These are phyloP conservation scores for Chironomus striatipennis DNA, from an alignment of 1,140 invertebrate genomes.

Conservation along the genomic window DNA sequence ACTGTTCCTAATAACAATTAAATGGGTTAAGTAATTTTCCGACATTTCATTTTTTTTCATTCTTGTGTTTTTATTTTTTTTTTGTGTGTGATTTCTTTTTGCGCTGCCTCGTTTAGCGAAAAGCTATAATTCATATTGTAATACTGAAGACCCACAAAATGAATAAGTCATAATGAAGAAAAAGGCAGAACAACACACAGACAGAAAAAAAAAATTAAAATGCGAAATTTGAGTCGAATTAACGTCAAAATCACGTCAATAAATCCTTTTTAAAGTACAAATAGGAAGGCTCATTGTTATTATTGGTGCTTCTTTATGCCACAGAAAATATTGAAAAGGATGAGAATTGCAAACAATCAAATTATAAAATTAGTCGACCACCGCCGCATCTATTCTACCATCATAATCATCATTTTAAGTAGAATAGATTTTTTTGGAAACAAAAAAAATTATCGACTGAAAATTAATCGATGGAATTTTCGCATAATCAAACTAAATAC, in stretches of 20 bases:
- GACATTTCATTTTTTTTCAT: background rate
- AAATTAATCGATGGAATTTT: constrained; percentile 11
- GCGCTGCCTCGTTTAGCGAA: no score
- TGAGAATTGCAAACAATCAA: background rate
- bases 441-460: background rate
- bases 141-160: no score
- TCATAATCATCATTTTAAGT: background rate
- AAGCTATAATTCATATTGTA: no score
- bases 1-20: constrained; percentile 16
- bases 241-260: background rate
- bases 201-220: background rate
- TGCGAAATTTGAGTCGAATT: background rate
- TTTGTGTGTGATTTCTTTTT: no score
- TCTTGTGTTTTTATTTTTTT: background rate
- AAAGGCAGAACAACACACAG: background rate
- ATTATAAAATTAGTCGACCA: constrained; percentile 14
- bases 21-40: constrained; percentile 21
- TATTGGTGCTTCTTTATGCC: no score
- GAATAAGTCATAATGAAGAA: no score
- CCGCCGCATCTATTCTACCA: background rate
- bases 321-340: no score
- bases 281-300: no score
- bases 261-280: background rate
- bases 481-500: constrained; percentile 10
- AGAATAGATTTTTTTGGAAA: background rate